Percentiles rank a stretch among this genome's conserved stretches.
Conservation (phyloP, 2,113 vertebrate species). For the Promerops cafer region DNA sequence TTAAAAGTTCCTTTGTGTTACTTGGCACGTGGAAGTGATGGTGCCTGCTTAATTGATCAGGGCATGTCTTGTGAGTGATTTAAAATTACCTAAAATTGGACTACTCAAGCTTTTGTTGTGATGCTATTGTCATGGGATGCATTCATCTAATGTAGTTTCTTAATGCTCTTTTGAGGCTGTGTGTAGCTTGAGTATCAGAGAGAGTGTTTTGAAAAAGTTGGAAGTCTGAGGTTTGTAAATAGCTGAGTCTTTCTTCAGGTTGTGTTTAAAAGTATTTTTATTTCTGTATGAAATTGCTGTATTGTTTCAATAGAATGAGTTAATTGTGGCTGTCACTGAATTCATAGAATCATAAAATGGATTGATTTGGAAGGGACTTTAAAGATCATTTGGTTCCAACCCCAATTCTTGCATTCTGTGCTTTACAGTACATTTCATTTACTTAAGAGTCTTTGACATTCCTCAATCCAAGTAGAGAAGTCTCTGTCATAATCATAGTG, state of each 20-base stretch:
- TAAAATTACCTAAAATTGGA: neutral
- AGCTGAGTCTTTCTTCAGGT: neutral
- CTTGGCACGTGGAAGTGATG: rapidly evolving
- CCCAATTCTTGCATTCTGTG: neutral
- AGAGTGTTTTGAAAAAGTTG: neutral
- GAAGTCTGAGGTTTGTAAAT: neutral
- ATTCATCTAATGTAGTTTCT: neutral
- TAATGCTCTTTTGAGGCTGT: neutral
- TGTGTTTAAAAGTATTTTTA: neutral
- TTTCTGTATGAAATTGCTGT: neutral
- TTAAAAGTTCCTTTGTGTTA: neutral
- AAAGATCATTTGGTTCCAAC: neutral
- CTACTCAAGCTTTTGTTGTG: neutral
- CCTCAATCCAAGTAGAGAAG: neutral
- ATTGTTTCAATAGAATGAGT: neutral
- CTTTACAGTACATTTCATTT: neutral
- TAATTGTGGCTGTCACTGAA: neutral
- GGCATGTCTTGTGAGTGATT: neutral
- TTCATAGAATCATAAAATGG: neutral
- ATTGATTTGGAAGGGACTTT: neutral
- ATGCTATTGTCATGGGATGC: neutral
- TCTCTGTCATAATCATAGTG: neutral
- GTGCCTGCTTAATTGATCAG: neutral
- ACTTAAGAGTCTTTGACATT: neutral
- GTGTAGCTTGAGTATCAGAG: neutral